Evolutionary conservation across 2,888 invertebrate species (phyloP).

Genomic region (Leptopilina drosophilae): DNA sequence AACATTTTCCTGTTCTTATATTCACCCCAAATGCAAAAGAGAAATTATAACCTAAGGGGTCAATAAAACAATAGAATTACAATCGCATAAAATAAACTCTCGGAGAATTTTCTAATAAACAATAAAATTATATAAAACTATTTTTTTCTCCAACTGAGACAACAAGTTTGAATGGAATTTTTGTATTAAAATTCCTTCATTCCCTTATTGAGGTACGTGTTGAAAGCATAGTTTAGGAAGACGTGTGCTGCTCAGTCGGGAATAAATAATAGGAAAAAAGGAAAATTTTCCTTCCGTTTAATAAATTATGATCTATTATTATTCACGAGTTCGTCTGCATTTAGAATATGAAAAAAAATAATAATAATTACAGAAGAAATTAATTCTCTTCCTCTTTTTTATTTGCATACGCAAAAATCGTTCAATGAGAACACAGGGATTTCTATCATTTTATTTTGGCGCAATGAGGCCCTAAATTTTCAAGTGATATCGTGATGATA

Average conservation of each 20-base stretch:
- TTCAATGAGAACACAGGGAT: neutral
- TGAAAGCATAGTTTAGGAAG: conserved; percentile 10
- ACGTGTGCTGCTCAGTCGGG: neutral
- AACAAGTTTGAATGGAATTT: conserved; percentile 16
- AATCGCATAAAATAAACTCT: neutral
- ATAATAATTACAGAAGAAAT: too few species aligned
- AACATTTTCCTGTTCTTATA: too few species aligned
- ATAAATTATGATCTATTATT: neutral
- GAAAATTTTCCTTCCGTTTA: conserved; percentile 14
- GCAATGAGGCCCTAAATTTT: conserved; percentile 33
- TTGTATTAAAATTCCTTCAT: conserved; percentile 32
- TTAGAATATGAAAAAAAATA: too few species aligned
- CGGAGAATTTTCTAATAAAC: conserved; percentile 19
- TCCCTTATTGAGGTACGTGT: conserved; percentile 21
- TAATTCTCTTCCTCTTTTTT: too few species aligned
- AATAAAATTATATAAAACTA: neutral
- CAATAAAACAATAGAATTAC: too few species aligned
- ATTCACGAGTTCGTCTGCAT: neutral
- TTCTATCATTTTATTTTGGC: conserved; percentile 20
- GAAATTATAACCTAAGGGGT: too few species aligned
- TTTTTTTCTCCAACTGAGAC: neutral
- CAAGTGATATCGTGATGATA: conserved; percentile 40
- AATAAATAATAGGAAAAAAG: neutral
- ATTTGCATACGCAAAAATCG: too few species aligned
- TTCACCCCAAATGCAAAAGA: too few species aligned